Conservation (phyloP, 2,888 invertebrate species). For the Erannis defoliaria region DNA sequence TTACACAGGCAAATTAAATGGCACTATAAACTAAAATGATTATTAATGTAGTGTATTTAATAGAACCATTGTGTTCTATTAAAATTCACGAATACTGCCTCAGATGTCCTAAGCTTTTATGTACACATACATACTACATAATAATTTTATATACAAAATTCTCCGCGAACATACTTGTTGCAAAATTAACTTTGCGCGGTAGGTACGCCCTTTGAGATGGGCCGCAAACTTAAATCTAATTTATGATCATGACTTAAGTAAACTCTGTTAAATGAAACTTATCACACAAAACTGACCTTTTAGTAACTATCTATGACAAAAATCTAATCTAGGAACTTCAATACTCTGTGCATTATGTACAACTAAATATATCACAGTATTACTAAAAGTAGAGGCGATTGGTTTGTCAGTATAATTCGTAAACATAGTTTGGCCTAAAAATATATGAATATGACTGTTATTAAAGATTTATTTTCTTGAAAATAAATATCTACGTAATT, state of each 20-base stretch:
- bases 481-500: too few relatives aligned
- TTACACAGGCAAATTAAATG: slow-evolving; percentile 55
- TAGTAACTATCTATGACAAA: slow-evolving; percentile 35
- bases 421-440: too few relatives aligned
- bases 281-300: slow-evolving; percentile 46
- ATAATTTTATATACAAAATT: too few relatives aligned
- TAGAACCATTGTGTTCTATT: slow-evolving; percentile 53
- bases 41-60: slow-evolving; percentile 45
- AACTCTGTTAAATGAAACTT: slow-evolving; percentile 39
- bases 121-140: slow-evolving; percentile 58
- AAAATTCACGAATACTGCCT: slow-evolving; percentile 79
- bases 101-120: slow-evolving; percentile 81
- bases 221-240: slow-evolving; percentile 40
- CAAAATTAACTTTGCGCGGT: not conserved
- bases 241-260: slow-evolving; percentile 31
- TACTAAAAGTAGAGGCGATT: slow-evolving; percentile 15
- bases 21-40: slow-evolving; percentile 61
- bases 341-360: slow-evolving; percentile 57
- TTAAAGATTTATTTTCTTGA: too few relatives aligned
- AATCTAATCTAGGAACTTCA: slow-evolving; percentile 63
- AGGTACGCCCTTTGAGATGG: slow-evolving; percentile 13
- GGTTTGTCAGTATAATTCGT: not conserved
- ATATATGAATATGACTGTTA: not conserved
- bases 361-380: slow-evolving; percentile 46
- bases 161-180: not conserved